A percentile compares a stretch with the other conserved stretches of the same genome.
Conservation (phyloP, 2,113 vertebrate species). For the Eidolon helvum region DNA sequence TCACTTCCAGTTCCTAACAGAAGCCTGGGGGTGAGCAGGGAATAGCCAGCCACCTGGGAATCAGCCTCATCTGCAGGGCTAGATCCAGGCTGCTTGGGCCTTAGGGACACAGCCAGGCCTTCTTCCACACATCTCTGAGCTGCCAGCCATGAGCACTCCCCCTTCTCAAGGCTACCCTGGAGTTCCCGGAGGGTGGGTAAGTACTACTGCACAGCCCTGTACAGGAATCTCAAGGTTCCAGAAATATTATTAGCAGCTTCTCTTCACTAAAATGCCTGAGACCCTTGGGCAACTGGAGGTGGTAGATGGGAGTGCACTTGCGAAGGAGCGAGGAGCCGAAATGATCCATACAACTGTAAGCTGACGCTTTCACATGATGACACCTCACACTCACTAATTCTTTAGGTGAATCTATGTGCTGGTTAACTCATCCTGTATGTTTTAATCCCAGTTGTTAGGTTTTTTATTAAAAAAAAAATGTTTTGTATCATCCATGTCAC, state of each 20-base stretch:
- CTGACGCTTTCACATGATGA: background rate
- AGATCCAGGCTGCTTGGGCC: background rate
- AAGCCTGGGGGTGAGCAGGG: background rate
- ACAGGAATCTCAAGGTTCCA: background rate
- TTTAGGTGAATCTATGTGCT: background rate
- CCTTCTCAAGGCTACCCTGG: background rate
- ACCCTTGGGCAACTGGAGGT: background rate
- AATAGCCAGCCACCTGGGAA: background rate
- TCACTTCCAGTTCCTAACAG: background rate
- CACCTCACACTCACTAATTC: background rate
- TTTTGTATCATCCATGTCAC: background rate
- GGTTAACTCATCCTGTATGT: background rate
- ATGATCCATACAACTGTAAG: background rate
- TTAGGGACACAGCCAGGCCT: background rate
- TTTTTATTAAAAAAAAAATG: background rate
- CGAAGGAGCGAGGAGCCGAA: background rate
- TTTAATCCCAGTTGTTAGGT: background rate
- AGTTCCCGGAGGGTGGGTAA: background rate
- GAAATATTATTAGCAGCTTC: background rate
- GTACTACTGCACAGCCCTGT: background rate
- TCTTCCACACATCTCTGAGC: background rate
- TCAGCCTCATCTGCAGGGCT: background rate
- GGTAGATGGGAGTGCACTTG: background rate
- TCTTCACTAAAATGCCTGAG: background rate
- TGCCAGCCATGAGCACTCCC: background rate